A percentile compares a stretch with the other conserved stretches of the same genome.
phyloP scores from a whole-genome alignment of 2,888 invertebrate species.

The Chrysomela aeneicollis region DNA sequence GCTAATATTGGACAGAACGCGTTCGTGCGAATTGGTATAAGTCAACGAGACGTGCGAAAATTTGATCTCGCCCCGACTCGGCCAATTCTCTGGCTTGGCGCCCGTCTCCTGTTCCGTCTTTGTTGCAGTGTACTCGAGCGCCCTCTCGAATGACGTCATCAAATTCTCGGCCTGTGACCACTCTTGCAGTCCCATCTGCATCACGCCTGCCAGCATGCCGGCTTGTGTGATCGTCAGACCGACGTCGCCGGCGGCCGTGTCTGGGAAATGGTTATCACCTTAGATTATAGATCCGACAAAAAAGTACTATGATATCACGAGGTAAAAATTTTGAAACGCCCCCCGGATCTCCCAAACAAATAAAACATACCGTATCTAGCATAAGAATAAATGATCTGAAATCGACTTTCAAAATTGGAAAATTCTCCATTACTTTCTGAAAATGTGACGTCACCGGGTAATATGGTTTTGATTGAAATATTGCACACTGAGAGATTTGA shows the following conservation, averaged over 20 bases:
- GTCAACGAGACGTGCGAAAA: constrained; percentile 72
- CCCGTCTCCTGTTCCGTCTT: constrained; percentile 55
- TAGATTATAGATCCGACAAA: too few species aligned
- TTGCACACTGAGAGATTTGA: too few species aligned
- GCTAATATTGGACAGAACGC: constrained; percentile 73
- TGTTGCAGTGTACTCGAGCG: constrained; percentile 63
- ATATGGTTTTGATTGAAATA: too few species aligned
- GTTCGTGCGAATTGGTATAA: constrained; percentile 73
- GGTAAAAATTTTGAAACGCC: too few species aligned
- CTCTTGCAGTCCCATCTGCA: constrained; percentile 74
- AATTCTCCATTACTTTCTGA: too few species aligned
- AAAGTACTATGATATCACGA: too few species aligned
- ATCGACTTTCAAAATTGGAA: too few species aligned
- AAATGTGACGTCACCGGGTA: too few species aligned
- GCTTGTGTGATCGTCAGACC: constrained; percentile 64
- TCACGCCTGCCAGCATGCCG: constrained; percentile 68
- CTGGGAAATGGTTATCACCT: constrained; percentile 41
- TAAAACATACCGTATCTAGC: too few species aligned
- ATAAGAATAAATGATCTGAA: too few species aligned
- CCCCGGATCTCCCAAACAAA: too few species aligned
- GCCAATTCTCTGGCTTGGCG: constrained; percentile 73
- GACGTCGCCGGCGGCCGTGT: constrained; percentile 62
- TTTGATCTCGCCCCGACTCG: constrained; percentile 69
- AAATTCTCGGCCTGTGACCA: constrained; percentile 82
- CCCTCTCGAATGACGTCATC: constrained; percentile 90